Conservation (phyloP, 2,113 vertebrate species). For the Spilogale gracilis region DNA sequence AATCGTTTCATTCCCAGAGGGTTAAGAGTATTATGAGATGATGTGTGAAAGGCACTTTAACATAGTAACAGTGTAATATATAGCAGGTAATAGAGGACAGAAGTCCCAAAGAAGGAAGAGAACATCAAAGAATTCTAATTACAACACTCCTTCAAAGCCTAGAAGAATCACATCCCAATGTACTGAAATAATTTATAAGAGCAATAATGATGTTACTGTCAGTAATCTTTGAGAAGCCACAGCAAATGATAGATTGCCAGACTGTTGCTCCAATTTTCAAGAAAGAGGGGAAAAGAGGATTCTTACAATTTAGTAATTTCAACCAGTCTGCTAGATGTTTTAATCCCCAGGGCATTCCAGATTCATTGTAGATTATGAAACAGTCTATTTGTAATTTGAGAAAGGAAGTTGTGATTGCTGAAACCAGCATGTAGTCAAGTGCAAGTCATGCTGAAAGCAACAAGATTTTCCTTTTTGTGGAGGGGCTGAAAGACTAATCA, state of each 20-base stretch:
- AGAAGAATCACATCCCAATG: background rate
- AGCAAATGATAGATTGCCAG: background rate
- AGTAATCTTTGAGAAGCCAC: background rate
- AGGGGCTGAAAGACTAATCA: background rate
- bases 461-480: background rate
- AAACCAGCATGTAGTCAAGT: conserved; percentile 44
- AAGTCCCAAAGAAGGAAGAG: background rate
- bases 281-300: background rate
- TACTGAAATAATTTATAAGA: background rate
- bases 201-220: background rate
- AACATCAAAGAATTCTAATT: conserved; percentile 17
- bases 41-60: background rate
- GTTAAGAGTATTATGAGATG: background rate
- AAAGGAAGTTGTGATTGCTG: conserved; percentile 17
- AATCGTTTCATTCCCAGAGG: background rate
- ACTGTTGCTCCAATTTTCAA: background rate
- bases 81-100: background rate
- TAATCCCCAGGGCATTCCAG: background rate
- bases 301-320: background rate
- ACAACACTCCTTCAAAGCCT: background rate
- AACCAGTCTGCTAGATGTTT: background rate
- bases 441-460: conserved; percentile 19
- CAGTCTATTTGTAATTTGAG: background rate
- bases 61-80: background rate
- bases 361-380: background rate